Base-by-base conservation (phyloP, 2,113 vertebrate genomes). In the Grallaria varia region DNA sequence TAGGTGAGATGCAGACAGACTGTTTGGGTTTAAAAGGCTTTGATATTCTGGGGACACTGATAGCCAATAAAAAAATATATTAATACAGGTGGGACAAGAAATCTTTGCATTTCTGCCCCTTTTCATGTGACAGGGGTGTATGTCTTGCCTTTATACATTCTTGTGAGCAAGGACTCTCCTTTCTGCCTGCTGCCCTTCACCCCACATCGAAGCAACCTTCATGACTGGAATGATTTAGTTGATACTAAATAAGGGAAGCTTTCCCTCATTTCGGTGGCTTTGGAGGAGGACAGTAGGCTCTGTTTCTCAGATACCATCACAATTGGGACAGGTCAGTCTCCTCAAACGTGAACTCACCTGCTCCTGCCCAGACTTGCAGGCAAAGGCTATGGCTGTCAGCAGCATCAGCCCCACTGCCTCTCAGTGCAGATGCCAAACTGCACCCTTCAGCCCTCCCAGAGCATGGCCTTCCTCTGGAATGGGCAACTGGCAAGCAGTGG, bases 361-460 rank as follows among this genome's bases (percentile, higher is more conserved):
- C 35, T 76, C 28, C 28, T 59, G 53, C 58, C 68, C 58, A 55
- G 39, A 72, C 47, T 42, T 37, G 28, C 62, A 44, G 55, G 55
- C 1, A 5, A 40, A 37, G 50, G 14, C 64, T 64, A 2, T 79
- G 58, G 80, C 68, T 22, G n/a, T 39, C 71, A 86, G 72, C 66
- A 93, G 30, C 49, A 13, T 45, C 4, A 0, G 40, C 30, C 44
- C 39, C 19, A 25, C 12, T 0, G 1, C 3, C 4, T 16, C 40
- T 25, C 25, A 31, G 33, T 15, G 44, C 14, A 55, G 53, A 8
- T 35, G 18, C 25, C 44, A 18, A 56, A 27, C 35, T 13, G 62
- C 22, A 19, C 18, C 62, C 16, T 2, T n/a, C 9, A 10, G 45
- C 68, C 52, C 52, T 67, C 40, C 35, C 73, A 71, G 63, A 42